These are phyloP conservation scores for Sturmia bella DNA, from an alignment of 2,888 invertebrate species.

Conservation along the genomic window DNA sequence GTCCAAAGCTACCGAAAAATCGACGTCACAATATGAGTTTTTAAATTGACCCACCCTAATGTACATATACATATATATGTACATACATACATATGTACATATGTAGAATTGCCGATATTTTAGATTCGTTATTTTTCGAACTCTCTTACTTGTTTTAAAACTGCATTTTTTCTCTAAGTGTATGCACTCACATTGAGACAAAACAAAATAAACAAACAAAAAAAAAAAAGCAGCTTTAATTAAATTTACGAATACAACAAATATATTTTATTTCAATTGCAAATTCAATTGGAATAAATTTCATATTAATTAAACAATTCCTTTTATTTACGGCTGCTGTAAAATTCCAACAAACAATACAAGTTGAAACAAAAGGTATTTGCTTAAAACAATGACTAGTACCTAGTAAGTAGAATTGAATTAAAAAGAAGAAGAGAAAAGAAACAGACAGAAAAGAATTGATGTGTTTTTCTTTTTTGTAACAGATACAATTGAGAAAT, in stretches of 20 bases:
- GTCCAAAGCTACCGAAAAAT: too few relatives aligned
- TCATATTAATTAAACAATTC: slow-evolving; percentile 26
- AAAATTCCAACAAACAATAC: slow-evolving; percentile 13
- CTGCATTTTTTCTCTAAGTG: too few relatives aligned
- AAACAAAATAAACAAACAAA: not conserved
- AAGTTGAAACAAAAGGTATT: slow-evolving; percentile 4
- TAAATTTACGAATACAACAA: slow-evolving; percentile 5
- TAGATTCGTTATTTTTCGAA: too few relatives aligned
- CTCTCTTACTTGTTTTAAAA: too few relatives aligned
- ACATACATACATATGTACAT: not conserved
- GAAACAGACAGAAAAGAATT: not conserved
- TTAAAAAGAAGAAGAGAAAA: not conserved
- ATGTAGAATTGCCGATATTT: too few relatives aligned
- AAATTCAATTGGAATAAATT: slow-evolving; percentile 16
- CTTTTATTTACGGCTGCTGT: not conserved
- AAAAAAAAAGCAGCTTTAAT: not conserved
- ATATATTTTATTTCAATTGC: slow-evolving; percentile 8
- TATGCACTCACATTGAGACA: too few relatives aligned
- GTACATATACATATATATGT: not conserved
- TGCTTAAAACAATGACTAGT: not conserved
- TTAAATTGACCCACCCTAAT: too few relatives aligned
- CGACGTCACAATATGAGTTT: too few relatives aligned
- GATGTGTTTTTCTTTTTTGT: not conserved
- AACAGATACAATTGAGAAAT: slow-evolving; percentile 32
- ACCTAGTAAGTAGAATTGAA: too few relatives aligned